Conservation (phyloP, 2,797 vertebrate genomes). For the Sebastes jordani region DNA sequence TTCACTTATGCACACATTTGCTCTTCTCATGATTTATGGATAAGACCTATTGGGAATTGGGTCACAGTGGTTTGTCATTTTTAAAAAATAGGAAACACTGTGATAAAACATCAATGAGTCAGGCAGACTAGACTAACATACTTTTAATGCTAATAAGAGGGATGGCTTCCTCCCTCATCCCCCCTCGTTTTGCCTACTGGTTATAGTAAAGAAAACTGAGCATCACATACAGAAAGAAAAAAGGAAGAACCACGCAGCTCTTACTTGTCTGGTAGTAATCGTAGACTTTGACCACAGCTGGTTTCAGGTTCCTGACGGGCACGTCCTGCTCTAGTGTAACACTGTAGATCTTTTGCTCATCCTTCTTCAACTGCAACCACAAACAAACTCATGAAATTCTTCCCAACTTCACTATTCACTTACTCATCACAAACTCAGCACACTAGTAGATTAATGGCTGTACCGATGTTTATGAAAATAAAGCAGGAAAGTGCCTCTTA, state of each 20-base stretch:
- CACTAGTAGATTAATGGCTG: background rate
- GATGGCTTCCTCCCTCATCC: too few species aligned
- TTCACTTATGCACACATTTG: too few species aligned
- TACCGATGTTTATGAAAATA: background rate
- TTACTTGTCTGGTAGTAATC: constrained; percentile 85
- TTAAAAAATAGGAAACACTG: too few species aligned
- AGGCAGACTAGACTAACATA: too few species aligned
- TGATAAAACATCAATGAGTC: too few species aligned
- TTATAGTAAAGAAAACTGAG: background rate
- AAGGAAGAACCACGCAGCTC: background rate
- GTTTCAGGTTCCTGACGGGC: constrained; percentile 75
- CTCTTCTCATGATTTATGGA: too few species aligned
- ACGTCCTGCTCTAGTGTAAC: constrained; percentile 65
- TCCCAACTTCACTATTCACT: background rate
- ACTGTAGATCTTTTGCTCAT: constrained; percentile 9
- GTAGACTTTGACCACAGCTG: constrained; percentile 77
- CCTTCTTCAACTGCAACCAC: constrained; percentile 69
- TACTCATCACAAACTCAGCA: background rate
- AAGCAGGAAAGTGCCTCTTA: constrained; percentile 37
- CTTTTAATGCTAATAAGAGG: too few species aligned
- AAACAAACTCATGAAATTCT: background rate
- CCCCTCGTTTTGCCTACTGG: too few species aligned
- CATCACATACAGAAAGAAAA: background rate
- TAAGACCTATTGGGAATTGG: too few species aligned
- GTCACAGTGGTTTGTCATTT: too few species aligned